Percentiles rank a stretch among this genome's conserved stretches.
Evolutionary conservation across 2,797 vertebrate genomes (phyloP).

Genomic region (Merluccius polli): DNA sequence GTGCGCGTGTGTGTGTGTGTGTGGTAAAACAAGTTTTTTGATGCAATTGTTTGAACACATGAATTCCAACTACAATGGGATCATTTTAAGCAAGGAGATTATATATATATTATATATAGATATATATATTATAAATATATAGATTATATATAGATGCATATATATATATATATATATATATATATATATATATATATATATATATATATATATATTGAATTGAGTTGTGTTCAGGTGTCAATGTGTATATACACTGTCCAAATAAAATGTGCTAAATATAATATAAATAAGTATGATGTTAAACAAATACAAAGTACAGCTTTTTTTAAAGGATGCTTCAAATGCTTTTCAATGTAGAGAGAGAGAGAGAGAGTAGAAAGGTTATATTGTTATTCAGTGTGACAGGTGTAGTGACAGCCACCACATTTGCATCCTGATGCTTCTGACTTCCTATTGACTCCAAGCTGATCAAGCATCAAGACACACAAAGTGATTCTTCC

Average conservation of each 20-base stretch:
- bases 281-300: background rate
- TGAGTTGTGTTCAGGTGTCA: background rate
- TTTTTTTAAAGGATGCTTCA: background rate
- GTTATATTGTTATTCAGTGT: slow-evolving; percentile 61
- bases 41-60: too few species aligned
- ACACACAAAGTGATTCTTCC: slow-evolving; percentile 46
- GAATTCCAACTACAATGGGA: too few species aligned
- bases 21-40: background rate
- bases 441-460: slow-evolving; percentile 66
- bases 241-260: background rate
- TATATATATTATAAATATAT: too few species aligned
- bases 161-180: too few species aligned
- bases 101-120: too few species aligned
- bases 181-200: too few species aligned
- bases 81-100: too few species aligned
- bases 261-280: background rate
- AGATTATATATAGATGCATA: too few species aligned
- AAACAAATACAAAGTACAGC: background rate
- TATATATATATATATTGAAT: too few species aligned
- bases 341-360: too few species aligned
- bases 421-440: slow-evolving; percentile 64
- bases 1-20: too few species aligned
- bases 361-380: slow-evolving; percentile 44
- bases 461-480: slow-evolving; percentile 49
- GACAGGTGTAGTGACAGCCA: slow-evolving; percentile 59